A percentile compares a stretch with the other conserved stretches of the same genome.
phyloP scores from a whole-genome alignment of 1,140 invertebrate genomes.

The Bombus affinis region DNA sequence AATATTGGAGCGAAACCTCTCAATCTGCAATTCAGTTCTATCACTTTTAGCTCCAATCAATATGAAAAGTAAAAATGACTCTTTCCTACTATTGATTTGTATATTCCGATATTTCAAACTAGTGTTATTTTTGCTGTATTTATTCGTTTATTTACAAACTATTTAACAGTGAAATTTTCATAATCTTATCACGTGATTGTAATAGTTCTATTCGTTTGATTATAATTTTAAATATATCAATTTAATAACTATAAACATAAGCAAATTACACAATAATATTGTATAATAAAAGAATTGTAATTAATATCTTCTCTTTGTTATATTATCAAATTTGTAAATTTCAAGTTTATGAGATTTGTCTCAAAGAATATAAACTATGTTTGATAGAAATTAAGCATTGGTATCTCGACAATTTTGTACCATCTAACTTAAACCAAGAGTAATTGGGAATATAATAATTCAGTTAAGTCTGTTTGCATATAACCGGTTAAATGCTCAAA shows the following conservation, averaged over 20 bases:
- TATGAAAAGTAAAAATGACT: neutral
- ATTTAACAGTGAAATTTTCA: no score
- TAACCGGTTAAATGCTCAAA: conserved; percentile 3
- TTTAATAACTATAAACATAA: no score
- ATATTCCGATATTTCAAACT: no score
- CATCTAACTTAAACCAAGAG: neutral
- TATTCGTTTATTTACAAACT: no score
- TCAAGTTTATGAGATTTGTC: neutral
- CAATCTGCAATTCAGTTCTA: conserved; percentile 25
- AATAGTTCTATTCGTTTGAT: no score
- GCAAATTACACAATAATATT: no score
- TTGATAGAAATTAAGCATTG: neutral
- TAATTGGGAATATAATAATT: conserved; percentile 3
- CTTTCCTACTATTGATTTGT: neutral
- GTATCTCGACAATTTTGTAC: neutral
- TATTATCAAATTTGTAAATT: neutral
- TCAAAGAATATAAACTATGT: neutral
- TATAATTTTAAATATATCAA: no score
- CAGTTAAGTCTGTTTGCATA: neutral
- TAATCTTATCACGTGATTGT: no score
- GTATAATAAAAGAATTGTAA: no score
- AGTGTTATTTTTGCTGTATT: no score
- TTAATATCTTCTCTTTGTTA: no score
- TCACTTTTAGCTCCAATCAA: neutral
- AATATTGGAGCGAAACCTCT: conserved; percentile 26